Base-by-base conservation (phyloP, 2,888 invertebrate genomes). In the Caenorhabditis becei region DNA sequence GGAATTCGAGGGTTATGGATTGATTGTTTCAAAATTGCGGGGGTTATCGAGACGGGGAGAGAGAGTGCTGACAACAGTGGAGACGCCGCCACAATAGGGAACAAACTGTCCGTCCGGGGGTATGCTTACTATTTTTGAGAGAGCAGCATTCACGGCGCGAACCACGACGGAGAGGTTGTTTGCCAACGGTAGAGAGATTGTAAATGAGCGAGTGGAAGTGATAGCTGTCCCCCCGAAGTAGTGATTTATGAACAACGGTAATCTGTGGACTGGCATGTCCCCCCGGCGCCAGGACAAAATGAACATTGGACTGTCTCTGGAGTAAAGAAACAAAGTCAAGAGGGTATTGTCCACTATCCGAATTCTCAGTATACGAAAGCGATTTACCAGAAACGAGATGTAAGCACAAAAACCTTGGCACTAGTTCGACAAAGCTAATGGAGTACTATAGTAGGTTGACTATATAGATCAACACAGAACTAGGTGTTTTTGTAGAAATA, bases 1-100 rank as follows among this genome's bases (percentile, higher is more conserved):
- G 23, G 37, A 53, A 37, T 66, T 66, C 66, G 66, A 66, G 49
- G 66, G 41, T 51, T 47, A 51, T 41, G 44, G 41, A 61, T 44
- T 41, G 44, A 61, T 66, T 66, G 26, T 51, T 53, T 66, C 54
- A 49, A 66, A 51, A 66, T 44, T 61, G 44, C 61, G 44, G 24
- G 44, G 24, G 23, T 23, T 23, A 37, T 23, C 44, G 61, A 61
- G 23, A 44, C 7, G 41, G 11, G 37, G n/a, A n/a, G n/a, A n/a
- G n/a, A n/a, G n/a, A n/a, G n/a, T n/a, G n/a, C n/a, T n/a, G n/a
- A n/a, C n/a, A n/a, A n/a, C n/a, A 61, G 61, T 44, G 23, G 23
- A 59, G 20, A 59, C 35, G 37, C 10, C 5, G 28, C 24, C 5
- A 26, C 32, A 49, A 23, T 14, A 51, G 20, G 35, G 18, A 23